phyloP scores from a whole-genome alignment of 2,888 invertebrate genomes.

The Epirrhoe tristata region DNA sequence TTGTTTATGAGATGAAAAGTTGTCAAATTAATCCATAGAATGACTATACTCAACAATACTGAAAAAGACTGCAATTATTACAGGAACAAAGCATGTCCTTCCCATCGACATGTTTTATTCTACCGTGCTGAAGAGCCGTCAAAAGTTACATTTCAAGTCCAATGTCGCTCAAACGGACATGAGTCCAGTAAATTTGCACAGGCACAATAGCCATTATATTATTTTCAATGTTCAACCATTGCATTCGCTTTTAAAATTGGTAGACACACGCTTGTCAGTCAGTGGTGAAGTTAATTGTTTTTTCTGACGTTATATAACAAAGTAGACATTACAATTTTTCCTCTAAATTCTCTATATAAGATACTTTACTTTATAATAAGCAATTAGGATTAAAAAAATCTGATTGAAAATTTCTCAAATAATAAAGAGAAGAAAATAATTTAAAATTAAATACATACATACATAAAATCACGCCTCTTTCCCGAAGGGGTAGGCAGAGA shows the following conservation, averaged over 20 bases:
- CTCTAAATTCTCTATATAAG: not conserved
- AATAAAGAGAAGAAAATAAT: no score
- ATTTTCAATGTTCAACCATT: slow-evolving; percentile 51
- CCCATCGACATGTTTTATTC: slow-evolving; percentile 30
- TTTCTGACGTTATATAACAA: slow-evolving; percentile 49
- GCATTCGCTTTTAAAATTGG: slow-evolving; percentile 56
- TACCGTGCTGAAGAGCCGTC: slow-evolving; percentile 33
- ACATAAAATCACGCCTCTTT: no score
- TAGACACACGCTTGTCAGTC: slow-evolving; percentile 68
- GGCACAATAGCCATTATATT: slow-evolving; percentile 57
- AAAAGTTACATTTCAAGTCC: slow-evolving; percentile 30
- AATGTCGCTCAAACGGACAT: slow-evolving; percentile 50
- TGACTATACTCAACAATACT: not conserved
- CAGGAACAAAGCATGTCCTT: slow-evolving; percentile 39
- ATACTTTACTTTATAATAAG: no score
- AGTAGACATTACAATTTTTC: slow-evolving; percentile 19
- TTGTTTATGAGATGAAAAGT: not conserved
- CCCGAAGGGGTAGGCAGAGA: no score
- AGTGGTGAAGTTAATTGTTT: slow-evolving; percentile 54
- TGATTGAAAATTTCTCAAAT: no score
- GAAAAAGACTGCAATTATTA: slow-evolving; percentile 19
- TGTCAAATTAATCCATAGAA: not conserved
- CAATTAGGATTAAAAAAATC: no score
- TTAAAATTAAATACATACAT: no score
- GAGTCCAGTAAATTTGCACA: slow-evolving; percentile 48